Evolutionary conservation across 2,113 vertebrate species (phyloP).

Genomic region (Cyanoliseus patagonus): DNA sequence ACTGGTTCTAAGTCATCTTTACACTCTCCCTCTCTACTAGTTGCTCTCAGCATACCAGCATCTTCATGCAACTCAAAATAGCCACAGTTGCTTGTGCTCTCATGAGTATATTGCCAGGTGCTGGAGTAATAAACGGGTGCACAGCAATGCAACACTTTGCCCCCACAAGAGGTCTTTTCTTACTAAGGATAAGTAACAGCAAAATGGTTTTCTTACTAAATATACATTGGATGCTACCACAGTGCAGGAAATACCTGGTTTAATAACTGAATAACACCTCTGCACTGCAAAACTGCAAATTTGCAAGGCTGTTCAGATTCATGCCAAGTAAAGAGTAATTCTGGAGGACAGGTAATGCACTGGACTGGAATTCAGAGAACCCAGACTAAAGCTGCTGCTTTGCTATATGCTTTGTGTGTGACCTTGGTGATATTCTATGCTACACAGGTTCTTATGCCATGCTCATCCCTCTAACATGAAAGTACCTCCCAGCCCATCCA

Average conservation of each 20-base stretch:
- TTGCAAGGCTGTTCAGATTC: neutral
- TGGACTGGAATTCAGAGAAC: neutral
- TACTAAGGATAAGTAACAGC: neutral
- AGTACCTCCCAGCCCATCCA: neutral
- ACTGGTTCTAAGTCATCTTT: neutral
- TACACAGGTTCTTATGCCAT: neutral
- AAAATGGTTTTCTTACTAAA: neutral
- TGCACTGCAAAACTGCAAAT: neutral
- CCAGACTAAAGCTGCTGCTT: neutral
- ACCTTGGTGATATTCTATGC: neutral
- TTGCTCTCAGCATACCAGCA: neutral
- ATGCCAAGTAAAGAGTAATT: neutral
- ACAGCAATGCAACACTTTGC: neutral
- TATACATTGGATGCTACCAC: neutral
- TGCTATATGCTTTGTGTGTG: neutral
- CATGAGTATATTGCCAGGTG: fast-evolving
- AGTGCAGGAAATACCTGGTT: neutral
- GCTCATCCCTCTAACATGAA: neutral
- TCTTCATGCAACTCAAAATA: neutral
- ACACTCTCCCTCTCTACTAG: neutral
- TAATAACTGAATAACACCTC: neutral
- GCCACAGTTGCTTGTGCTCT: neutral
- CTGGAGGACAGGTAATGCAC: neutral
- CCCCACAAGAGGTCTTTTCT: neutral
- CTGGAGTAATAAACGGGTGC: neutral